Base-by-base conservation (phyloP, 2,888 invertebrate genomes). In the Pinctada fucata region DNA sequence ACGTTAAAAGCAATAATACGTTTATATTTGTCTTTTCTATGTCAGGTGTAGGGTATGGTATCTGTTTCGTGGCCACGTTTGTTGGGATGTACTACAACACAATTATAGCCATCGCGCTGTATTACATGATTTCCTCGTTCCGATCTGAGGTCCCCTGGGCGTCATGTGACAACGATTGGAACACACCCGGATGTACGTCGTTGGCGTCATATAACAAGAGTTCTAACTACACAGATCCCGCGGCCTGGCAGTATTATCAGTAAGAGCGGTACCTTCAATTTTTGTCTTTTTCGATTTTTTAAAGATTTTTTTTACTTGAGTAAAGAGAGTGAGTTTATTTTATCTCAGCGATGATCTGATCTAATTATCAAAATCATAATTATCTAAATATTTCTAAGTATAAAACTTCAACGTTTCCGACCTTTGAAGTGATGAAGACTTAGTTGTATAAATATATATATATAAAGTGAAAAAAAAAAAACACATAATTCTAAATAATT, bases 21-120 rank as follows among this genome's bases (percentile, higher is more conserved):
- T 1, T 31, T 31, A 31, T 31, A 31, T 31, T 31, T 31, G 31
- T 31, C 31, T 31, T 31, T 31, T 31, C 31, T 75, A 10, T 92
- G 93, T n/a, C 93, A 97, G 98, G 98, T 85, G 95, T 98, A 72
- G 98, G 98, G 75, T 97, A 97, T 93, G 97, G 97, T 13, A 98
- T 98, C 91, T 97, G 97, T 75, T 72, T 92, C 47, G 99, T 99
- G 89, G 98, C 99, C 49, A 89, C 89, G 31, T 91, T 90, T 79
- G 91, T 92, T 31, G 91, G 90, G 79, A 97, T 98, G 96, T 98
- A 97, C 93, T 98, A 98, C 94, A 98, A 98, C 94, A 98, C 98
- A 52, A 96, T 98, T 92, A 98, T 98, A 90, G 97, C 97, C 71
- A 98, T 97, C 97, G 97, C 98, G 47, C 75, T 92, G 6, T 92